Evolutionary conservation across 2,797 vertebrate genomes (phyloP), one percentile per base, ranked within the genome.

Genomic region (Enteromius unitaeniatus): DNA sequence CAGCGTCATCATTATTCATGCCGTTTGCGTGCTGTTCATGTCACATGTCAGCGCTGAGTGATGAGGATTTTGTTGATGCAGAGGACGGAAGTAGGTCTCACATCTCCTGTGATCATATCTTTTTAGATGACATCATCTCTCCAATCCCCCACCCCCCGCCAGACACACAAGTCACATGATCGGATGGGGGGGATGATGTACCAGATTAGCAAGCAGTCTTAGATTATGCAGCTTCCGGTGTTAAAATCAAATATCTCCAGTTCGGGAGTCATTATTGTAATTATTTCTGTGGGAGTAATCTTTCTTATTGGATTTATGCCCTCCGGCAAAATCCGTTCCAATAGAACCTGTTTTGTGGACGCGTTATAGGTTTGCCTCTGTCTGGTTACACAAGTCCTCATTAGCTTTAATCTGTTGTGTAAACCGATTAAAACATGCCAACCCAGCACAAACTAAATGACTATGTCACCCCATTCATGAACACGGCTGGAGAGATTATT

Each of bases 391-490:
- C 84, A 85, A 75, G 70, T 65, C 77, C 78, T 77, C 70, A 81
- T 88, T 88, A 80, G 75, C 78, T 85, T 84, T 87, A 87, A 88
- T 89, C 88, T 87, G 77, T 76, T 76, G 64, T 60, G 72, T 89
- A 88, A 89, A 86, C 87, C 80, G 86, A 86, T 88, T 89, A 86
- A 86, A 79, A 70, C 67, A 73, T 84, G 80, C 87, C 60, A 62
- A n/a, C 68, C 72, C 60, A 86, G 84, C 75, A 73, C 62, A 80
- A 82, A 82, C 75, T 51, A 72, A 85, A 82, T 79, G 82, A 86
- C 82, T 67, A 34, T 67, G 79, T 76, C 83, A 82, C 86, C 65
- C 42, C 80, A 58, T 89, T 81, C 81, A 84, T 87, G 40, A 83
- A 53, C 19, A 64, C 6, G 23, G 62, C 34, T 14, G 13, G 47